Conservation (phyloP, 2,888 invertebrate genomes). For the Thereva nobilitata region DNA sequence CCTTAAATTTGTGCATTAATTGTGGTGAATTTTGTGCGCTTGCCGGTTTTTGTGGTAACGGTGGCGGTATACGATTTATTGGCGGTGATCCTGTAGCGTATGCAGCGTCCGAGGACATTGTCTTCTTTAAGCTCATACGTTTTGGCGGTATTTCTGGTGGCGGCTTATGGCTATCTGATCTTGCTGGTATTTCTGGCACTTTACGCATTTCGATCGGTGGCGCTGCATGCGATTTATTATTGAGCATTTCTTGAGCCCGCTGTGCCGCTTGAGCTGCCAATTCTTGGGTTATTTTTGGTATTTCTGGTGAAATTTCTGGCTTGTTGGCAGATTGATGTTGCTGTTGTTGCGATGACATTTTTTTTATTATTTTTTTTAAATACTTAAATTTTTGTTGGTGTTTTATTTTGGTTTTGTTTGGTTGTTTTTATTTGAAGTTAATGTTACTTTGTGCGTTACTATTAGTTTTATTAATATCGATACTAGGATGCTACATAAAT, state of each 20-base stretch:
- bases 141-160: constrained; percentile 59
- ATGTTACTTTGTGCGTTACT: constrained; percentile 11
- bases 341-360: constrained; percentile 23
- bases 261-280: constrained; percentile 57
- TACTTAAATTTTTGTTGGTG: neutral
- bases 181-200: constrained; percentile 57
- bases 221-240: constrained; percentile 47
- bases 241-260: constrained; percentile 55
- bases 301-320: constrained; percentile 53
- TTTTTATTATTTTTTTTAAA: too few relatives aligned
- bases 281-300: constrained; percentile 56
- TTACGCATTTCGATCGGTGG: constrained; percentile 51
- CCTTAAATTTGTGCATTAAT: constrained; percentile 52
- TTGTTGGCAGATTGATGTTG: constrained; percentile 32
- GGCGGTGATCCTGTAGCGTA: constrained; percentile 41
- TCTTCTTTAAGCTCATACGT: constrained; percentile 53
- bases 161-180: constrained; percentile 51
- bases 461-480: neutral
- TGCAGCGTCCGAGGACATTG: constrained; percentile 49
- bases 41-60: constrained; percentile 54
- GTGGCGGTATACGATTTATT: constrained; percentile 49
- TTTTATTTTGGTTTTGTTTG: neutral
- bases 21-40: constrained; percentile 56
- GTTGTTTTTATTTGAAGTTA: constrained; percentile 8
- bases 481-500: neutral